phyloP scores from a whole-genome alignment of 1,140 invertebrate species.

The Zaprionus africanus region DNA sequence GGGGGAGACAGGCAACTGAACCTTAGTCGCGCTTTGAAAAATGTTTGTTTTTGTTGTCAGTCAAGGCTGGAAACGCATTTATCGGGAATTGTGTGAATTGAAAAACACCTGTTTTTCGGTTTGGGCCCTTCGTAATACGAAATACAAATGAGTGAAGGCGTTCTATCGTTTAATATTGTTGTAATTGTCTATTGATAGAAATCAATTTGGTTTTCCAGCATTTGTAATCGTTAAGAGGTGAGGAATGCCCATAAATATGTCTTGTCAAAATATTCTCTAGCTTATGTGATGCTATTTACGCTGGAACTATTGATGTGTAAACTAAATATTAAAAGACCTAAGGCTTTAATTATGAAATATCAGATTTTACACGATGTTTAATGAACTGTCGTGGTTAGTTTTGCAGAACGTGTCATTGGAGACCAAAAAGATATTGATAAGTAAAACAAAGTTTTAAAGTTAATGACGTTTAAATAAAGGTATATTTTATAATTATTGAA shows the following conservation, averaged over 20 bases:
- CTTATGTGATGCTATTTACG: not conserved
- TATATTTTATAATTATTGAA: too few species aligned
- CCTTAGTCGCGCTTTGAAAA: conserved; percentile 57
- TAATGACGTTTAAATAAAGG: too few species aligned
- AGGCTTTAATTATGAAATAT: too few species aligned
- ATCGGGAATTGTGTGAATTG: conserved; percentile 75
- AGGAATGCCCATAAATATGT: conserved; percentile 2
- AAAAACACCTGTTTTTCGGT: conserved; percentile 68
- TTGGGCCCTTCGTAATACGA: conserved; percentile 14
- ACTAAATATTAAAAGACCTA: not conserved
- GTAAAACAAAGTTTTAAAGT: too few species aligned
- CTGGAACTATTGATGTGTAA: not conserved
- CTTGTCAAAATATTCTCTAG: conserved; percentile 25
- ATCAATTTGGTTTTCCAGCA: conserved; percentile 26
- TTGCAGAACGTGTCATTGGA: too few species aligned
- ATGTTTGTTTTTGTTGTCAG: conserved; percentile 65
- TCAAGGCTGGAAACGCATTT: conserved; percentile 48
- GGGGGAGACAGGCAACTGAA: not conserved
- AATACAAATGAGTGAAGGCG: conserved; percentile 39
- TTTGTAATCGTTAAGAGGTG: conserved; percentile 32
- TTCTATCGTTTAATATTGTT: conserved; percentile 48
- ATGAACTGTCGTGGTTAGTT: too few species aligned
- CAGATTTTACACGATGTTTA: too few species aligned
- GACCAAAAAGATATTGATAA: too few species aligned
- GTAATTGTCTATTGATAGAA: conserved; percentile 62